These are phyloP conservation scores for Penaeus vannamei DNA, from an alignment of 1,140 invertebrate genomes.

Conservation along the genomic window DNA sequence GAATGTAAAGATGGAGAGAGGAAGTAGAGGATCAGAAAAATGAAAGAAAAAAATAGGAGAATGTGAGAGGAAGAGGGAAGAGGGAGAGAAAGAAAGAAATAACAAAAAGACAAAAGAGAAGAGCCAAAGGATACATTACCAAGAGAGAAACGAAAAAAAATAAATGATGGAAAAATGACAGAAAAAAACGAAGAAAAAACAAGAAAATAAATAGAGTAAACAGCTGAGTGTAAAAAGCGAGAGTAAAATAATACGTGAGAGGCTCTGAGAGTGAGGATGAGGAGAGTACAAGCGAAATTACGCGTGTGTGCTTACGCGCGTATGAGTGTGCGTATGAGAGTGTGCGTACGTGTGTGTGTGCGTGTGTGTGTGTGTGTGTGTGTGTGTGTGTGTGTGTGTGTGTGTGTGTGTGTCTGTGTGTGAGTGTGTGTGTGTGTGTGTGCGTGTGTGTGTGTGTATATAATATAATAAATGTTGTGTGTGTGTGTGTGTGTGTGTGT, in stretches of 20 bases:
- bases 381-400: constrained; percentile 22
- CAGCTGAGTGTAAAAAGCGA: too few species aligned
- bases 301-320: neutral
- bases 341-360: constrained; percentile 1
- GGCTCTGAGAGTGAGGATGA: too few species aligned
- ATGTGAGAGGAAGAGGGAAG: neutral
- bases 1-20: neutral
- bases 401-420: constrained; percentile 9
- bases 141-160: too few species aligned
- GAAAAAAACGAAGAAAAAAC: too few species aligned
- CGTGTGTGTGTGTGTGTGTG: constrained; percentile 8
- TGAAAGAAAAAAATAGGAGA: neutral
- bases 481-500: neutral
- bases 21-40: neutral
- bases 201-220: too few species aligned
- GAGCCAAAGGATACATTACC: neutral
- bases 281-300: neutral
- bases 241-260: too few species aligned
- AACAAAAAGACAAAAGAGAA: neutral
- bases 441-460: too few species aligned
- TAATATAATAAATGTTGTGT: neutral
- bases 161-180: too few species aligned
- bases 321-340: neutral
- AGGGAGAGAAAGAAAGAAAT: neutral
- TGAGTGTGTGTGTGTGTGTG: constrained; percentile 4